Conservation (phyloP, 2,888 invertebrate genomes). For the Shargacucullia verbasci region DNA sequence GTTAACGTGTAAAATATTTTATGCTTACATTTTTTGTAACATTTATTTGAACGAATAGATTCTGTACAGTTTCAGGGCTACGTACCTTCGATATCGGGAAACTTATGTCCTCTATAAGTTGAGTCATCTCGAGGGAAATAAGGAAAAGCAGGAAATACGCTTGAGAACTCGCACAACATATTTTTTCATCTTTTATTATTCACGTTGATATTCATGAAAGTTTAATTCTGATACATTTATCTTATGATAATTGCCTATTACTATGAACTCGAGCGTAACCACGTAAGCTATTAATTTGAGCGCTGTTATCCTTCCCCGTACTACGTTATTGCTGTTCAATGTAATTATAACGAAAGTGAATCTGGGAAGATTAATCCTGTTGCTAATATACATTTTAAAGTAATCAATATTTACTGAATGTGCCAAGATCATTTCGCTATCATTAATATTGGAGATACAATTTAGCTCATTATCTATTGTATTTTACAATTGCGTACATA, state of each 20-base stretch:
- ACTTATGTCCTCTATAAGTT: constrained; percentile 85
- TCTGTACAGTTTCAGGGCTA: constrained; percentile 50
- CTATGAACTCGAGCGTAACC: constrained; percentile 7
- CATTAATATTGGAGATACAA: no score
- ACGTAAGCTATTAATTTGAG: constrained; percentile 32
- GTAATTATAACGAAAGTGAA: constrained; percentile 43
- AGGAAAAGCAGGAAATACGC: constrained; percentile 82
- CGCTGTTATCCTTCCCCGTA: constrained; percentile 22
- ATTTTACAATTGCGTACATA: no score
- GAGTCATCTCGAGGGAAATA: constrained; percentile 87
- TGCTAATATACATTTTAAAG: constrained; percentile 29
- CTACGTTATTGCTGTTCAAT: constrained; percentile 25
- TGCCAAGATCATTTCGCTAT: constrained; percentile 4
- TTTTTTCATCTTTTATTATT: constrained; percentile 78
- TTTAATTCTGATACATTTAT: constrained; percentile 65
- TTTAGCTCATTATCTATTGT: no score
- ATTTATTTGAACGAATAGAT: constrained; percentile 44
- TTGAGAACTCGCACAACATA: constrained; percentile 81
- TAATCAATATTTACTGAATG: constrained; percentile 31
- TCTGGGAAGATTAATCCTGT: constrained; percentile 27
- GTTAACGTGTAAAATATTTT: constrained; percentile 19
- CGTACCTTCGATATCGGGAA: constrained; percentile 71
- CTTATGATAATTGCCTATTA: constrained; percentile 37
- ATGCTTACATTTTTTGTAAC: constrained; percentile 30
- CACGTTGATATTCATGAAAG: constrained; percentile 64